phyloP scores from a whole-genome alignment of 2,888 invertebrate genomes.

The Molanna angustata region DNA sequence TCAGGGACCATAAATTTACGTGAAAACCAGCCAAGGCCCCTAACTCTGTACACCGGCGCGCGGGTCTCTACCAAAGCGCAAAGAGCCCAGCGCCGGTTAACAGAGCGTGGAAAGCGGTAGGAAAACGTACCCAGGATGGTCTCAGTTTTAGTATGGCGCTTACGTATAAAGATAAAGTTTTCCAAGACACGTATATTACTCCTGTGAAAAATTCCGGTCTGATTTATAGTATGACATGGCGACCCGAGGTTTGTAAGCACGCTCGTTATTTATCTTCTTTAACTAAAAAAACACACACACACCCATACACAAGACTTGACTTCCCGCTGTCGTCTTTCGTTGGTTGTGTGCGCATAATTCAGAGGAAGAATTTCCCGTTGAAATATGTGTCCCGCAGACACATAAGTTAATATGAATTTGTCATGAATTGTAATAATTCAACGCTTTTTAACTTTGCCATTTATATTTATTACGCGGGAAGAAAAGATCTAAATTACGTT shows the following conservation, averaged over 20 bases:
- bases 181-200: constrained; percentile 32
- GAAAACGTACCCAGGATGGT: not conserved
- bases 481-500: no score
- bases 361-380: constrained; percentile 15
- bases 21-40: constrained; percentile 12
- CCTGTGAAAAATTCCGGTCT: constrained; percentile 31
- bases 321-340: constrained; percentile 13
- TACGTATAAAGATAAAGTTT: constrained; percentile 32
- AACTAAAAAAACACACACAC: constrained; percentile 22
- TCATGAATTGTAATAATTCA: constrained; percentile 20
- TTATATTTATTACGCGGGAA: no score
- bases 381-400: constrained; percentile 22
- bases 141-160: constrained; percentile 1
- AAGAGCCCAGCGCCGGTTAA: not conserved
- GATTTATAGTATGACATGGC: constrained; percentile 30
- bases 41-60: not conserved
- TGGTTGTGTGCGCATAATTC: constrained; percentile 6
- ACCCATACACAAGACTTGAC: not conserved
- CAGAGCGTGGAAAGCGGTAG: not conserved
- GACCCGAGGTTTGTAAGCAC: constrained; percentile 27
- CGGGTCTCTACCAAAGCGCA: not conserved
- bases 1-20: constrained; percentile 20
- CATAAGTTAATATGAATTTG: constrained; percentile 24
- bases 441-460: constrained; percentile 9
- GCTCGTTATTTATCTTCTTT: constrained; percentile 31